Conservation (phyloP, 2,797 vertebrate species). For the Squalus acanthias region DNA sequence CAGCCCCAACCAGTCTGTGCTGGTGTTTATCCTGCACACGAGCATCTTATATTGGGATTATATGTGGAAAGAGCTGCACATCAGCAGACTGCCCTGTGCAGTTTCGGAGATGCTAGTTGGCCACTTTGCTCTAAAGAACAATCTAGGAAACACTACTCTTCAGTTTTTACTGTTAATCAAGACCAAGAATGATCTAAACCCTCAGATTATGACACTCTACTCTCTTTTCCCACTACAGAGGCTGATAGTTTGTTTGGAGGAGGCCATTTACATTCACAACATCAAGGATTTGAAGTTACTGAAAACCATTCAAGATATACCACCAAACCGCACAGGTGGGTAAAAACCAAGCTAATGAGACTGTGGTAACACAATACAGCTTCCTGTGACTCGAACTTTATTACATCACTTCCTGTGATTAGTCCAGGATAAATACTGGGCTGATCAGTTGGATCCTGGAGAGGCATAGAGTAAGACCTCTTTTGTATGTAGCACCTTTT, state of each 20-base stretch:
- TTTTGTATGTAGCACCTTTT: too few species aligned
- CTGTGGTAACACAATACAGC: too few species aligned
- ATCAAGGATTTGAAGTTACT: slow-evolving; percentile 94
- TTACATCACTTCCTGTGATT: too few species aligned
- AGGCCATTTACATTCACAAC: slow-evolving; percentile 90
- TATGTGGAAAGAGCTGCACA: neutral
- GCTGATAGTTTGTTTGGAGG: slow-evolving; percentile 85
- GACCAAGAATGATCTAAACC: neutral
- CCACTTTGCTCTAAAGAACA: neutral
- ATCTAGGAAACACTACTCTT: neutral
- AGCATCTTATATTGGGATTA: neutral
- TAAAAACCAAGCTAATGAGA: neutral
- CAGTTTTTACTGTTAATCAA: neutral
- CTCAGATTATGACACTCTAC: neutral
- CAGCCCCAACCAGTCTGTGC: neutral
- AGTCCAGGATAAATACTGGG: too few species aligned
- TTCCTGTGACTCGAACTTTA: too few species aligned
- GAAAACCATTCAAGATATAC: slow-evolving; percentile 83
- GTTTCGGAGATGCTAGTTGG: neutral
- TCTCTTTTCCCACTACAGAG: slow-evolving; percentile 63
- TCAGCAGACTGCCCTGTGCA: neutral
- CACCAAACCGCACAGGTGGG: slow-evolving; percentile 76
- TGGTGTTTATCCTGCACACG: neutral
- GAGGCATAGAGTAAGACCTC: too few species aligned
- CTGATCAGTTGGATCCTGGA: too few species aligned